Evolutionary conservation across 2,113 vertebrate genomes (phyloP).

Genomic region (Dicerorhinus sumatrensis): DNA sequence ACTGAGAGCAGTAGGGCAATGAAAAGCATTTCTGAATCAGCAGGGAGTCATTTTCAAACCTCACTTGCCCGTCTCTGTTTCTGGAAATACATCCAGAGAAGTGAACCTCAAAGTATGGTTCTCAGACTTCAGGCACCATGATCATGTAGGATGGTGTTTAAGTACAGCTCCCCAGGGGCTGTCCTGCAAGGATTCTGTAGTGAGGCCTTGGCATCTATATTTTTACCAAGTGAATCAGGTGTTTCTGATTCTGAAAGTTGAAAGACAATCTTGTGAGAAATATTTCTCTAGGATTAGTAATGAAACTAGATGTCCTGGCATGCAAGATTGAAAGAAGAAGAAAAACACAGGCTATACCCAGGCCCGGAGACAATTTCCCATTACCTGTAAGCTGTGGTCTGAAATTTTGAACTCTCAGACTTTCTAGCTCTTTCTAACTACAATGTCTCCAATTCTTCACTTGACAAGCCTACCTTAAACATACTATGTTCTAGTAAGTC

Average conservation of each 20-base stretch:
- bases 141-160: not conserved
- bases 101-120: not conserved
- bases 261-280: not conserved
- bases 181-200: not conserved
- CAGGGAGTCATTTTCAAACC: constrained; percentile 36
- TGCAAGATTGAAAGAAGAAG: not conserved
- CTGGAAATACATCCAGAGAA: constrained; percentile 17
- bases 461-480: not conserved
- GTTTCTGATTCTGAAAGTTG: not conserved
- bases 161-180: not conserved
- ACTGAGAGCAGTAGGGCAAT: not conserved
- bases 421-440: not conserved
- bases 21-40: constrained; percentile 55
- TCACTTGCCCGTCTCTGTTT: not conserved
- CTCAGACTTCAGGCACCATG: not conserved
- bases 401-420: not conserved
- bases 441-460: not conserved
- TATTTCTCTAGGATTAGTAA: not conserved
- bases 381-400: not conserved
- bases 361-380: not conserved
- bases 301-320: not conserved
- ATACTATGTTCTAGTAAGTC: not conserved
- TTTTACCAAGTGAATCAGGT: not conserved
- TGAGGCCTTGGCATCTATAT: not conserved
- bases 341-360: not conserved